phyloP scores from a whole-genome alignment of 1,140 invertebrate genomes.

The Palaemon carinicauda region DNA sequence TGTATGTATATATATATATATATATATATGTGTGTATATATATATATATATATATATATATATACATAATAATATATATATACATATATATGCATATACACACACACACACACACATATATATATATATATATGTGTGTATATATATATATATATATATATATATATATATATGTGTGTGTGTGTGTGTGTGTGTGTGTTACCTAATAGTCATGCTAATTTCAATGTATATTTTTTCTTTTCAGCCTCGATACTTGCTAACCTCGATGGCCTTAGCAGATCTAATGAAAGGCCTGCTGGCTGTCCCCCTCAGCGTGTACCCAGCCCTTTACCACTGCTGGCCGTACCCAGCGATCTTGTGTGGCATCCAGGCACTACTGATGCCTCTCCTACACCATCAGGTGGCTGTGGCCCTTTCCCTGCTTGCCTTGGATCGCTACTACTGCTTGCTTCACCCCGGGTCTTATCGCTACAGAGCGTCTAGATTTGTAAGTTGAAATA shows the following conservation, averaged over 20 bases:
- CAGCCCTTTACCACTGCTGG: conserved; percentile 40
- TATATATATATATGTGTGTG: no score
- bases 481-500: conserved; percentile 35
- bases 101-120: no score
- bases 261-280: conserved; percentile 26
- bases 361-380: conserved; percentile 18
- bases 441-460: conserved; percentile 23
- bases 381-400: conserved; percentile 44
- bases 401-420: conserved; percentile 25
- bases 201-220: no score
- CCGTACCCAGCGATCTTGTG: conserved; percentile 37
- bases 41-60: no score
- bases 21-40: no score
- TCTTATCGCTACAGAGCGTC: conserved; percentile 26
- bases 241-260: conserved; percentile 39
- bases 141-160: no score
- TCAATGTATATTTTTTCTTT: neutral
- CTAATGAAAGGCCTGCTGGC: conserved; percentile 29
- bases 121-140: no score
- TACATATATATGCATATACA: no score
- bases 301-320: conserved; percentile 36
- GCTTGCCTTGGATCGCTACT: conserved; percentile 26
- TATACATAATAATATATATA: no score
- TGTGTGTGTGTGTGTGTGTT: neutral
- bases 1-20: no score